phyloP scores from a whole-genome alignment of 1,140 invertebrate species.

The Batillaria attramentaria region DNA sequence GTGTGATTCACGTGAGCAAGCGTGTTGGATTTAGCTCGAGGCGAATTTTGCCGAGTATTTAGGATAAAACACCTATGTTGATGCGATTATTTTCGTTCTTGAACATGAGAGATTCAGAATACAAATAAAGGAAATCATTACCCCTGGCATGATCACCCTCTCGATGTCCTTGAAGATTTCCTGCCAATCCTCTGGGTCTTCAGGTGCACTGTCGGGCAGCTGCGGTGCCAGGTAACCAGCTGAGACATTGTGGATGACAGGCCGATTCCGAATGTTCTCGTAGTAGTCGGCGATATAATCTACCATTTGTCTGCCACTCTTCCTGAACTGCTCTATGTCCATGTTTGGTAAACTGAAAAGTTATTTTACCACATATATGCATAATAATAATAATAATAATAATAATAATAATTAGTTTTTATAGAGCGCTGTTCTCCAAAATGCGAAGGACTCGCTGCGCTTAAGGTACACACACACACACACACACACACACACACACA shows the following conservation, averaged over 20 bases:
- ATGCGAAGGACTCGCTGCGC: no score
- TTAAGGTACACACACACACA: no score
- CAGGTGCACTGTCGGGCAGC: constrained; percentile 54
- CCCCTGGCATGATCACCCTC: constrained; percentile 73
- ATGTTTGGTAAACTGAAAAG: no score
- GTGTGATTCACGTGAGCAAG: no score
- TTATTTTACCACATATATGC: no score
- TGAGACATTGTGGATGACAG: constrained; percentile 60
- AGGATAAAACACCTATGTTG: neutral
- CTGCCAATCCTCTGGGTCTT: constrained; percentile 28
- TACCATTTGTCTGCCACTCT: constrained; percentile 87
- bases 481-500: no score
- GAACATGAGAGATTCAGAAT: neutral
- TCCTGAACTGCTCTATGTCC: constrained; percentile 69
- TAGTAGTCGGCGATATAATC: constrained; percentile 97
- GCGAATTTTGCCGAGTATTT: neutral
- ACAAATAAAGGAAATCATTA: constrained; percentile 46
- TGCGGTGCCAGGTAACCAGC: constrained; percentile 74
- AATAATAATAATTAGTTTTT: no score
- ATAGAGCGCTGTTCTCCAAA: no score
- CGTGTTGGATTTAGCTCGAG: no score
- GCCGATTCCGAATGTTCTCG: constrained; percentile 80
- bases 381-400: no score
- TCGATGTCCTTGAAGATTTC: constrained; percentile 75
- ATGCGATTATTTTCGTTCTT: neutral